A percentile compares a stretch with the other conserved stretches of the same genome.
Conservation (phyloP, 1,140 invertebrate species). For the Calliphora vicina region DNA sequence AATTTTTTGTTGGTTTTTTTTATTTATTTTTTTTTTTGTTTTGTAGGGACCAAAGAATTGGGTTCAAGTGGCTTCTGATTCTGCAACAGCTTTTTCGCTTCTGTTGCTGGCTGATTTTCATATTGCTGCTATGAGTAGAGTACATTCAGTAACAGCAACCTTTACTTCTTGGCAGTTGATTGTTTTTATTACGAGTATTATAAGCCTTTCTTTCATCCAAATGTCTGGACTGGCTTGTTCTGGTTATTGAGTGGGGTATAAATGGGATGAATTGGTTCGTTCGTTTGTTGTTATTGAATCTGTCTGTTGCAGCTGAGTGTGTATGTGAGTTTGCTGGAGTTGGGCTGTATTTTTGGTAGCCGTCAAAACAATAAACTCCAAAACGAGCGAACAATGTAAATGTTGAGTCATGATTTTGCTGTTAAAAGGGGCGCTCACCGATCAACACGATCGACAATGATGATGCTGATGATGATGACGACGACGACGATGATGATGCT, state of each 20-base stretch:
- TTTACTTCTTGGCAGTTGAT: not conserved
- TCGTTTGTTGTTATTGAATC: not conserved
- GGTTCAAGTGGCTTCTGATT: not conserved
- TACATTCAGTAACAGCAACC: no score
- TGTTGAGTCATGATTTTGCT: conserved; percentile 63
- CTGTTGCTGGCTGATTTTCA: not conserved
- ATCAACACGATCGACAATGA: conserved; percentile 58
- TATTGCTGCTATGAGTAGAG: not conserved
- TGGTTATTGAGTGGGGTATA: not conserved
- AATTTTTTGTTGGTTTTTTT: no score
- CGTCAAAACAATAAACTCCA: conserved; percentile 63
- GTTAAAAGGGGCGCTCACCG: conserved; percentile 63
- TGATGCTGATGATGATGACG: not conserved
- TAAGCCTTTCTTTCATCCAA: not conserved
- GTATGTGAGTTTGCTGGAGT: not conserved
- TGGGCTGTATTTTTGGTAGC: conserved; percentile 30
- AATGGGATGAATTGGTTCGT: not conserved
- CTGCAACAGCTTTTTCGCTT: not conserved
- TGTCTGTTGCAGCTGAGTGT: not conserved
- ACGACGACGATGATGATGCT: not conserved
- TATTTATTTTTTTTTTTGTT: not conserved
- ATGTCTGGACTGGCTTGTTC: not conserved
- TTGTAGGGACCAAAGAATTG: not conserved
- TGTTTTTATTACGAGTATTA: not conserved
- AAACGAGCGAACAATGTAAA: conserved; percentile 62